Conservation (phyloP, 2,113 vertebrate species). For the Apus apus region DNA sequence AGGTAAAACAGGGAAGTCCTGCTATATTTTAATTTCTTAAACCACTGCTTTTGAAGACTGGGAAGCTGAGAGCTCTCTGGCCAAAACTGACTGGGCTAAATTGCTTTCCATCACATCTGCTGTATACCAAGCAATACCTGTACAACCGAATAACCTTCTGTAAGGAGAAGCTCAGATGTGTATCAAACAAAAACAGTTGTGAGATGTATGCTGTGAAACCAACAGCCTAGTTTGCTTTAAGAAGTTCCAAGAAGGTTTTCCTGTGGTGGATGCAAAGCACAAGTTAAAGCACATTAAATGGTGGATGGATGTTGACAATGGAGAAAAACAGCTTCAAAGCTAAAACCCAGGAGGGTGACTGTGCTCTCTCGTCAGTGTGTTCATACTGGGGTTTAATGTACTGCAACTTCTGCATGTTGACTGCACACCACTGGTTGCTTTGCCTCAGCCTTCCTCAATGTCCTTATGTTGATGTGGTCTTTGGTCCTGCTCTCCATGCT, state of each 20-base stretch:
- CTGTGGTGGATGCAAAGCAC: neutral
- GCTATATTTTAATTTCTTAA: neutral
- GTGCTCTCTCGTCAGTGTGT: neutral
- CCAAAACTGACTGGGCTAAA: accelerated
- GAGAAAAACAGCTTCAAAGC: slow-evolving; percentile 2
- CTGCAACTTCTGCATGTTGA: accelerated
- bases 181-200: neutral
- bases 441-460: neutral
- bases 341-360: neutral
- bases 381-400: neutral
- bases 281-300: neutral
- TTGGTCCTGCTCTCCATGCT: neutral
- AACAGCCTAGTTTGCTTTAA: neutral
- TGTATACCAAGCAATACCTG: neutral
- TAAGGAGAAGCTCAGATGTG: neutral
- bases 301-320: neutral
- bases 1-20: neutral
- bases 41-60: neutral
- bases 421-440: neutral
- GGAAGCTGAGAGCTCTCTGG: neutral
- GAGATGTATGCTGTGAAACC: neutral
- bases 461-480: neutral
- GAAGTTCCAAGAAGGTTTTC: neutral
- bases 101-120: neutral
- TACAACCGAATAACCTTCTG: neutral